Percentiles rank a stretch among this genome's conserved stretches.
These are phyloP conservation scores for Bombus pyrosoma DNA, from an alignment of 1,140 invertebrate genomes.

Conservation along the genomic window DNA sequence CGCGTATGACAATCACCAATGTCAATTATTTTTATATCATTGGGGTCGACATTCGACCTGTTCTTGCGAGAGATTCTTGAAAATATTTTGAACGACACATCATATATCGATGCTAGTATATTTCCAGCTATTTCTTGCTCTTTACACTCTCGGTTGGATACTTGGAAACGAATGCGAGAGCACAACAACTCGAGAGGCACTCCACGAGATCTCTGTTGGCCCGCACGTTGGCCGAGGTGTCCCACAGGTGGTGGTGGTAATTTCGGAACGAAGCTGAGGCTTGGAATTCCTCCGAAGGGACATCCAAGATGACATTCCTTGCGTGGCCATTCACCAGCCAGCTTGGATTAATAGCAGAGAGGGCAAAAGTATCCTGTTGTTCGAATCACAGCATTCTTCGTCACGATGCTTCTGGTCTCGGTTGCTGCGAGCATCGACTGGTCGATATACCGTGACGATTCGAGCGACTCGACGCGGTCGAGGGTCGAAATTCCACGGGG, in stretches of 20 bases:
- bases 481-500: conserved; percentile 57
- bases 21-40: background rate
- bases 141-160: background rate
- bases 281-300: background rate
- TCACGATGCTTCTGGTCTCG: conserved; percentile 67
- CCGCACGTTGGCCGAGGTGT: conserved; percentile 56
- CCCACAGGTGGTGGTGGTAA: conserved; percentile 62
- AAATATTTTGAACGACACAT: background rate
- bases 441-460: conserved; percentile 77
- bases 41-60: background rate
- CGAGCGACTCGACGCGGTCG: conserved; percentile 73
- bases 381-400: conserved; percentile 58
- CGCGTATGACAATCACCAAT: conserved; percentile 25
- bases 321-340: background rate
- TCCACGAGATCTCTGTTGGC: conserved; percentile 43
- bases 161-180: conserved; percentile 10
- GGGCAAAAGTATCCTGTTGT: conserved; percentile 25
- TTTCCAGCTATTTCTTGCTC: background rate
- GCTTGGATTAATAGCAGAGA: background rate
- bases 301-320: conserved; percentile 7
- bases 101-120: no score
- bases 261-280: background rate
- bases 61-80: background rate
- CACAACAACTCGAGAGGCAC: conserved; percentile 24
- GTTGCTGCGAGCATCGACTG: conserved; percentile 75